Conservation (phyloP, 1,140 invertebrate species). For the Callitettix versicolor region DNA sequence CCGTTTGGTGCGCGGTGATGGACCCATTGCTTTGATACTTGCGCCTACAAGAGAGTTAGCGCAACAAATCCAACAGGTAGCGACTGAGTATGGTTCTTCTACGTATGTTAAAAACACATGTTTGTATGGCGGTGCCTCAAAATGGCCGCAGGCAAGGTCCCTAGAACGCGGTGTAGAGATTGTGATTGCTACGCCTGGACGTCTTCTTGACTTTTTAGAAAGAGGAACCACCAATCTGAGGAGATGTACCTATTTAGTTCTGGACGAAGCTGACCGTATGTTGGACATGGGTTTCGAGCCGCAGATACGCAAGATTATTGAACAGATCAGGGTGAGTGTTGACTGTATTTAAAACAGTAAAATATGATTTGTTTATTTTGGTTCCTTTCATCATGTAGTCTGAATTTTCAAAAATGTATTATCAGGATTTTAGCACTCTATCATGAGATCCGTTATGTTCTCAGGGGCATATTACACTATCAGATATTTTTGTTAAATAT, state of each 20-base stretch:
- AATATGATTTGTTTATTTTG: too few species aligned
- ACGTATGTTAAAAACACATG: conserved; percentile 73
- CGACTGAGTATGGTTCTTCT: conserved; percentile 63
- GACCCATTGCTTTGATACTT: conserved; percentile 64
- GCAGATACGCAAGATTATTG: conserved; percentile 95
- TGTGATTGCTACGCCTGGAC: conserved; percentile 82
- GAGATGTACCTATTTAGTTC: conserved; percentile 83
- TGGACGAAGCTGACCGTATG: conserved; percentile 90
- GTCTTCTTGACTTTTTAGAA: conserved; percentile 84
- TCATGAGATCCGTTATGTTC: too few species aligned
- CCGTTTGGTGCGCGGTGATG: conserved; percentile 52
- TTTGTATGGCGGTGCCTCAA: conserved; percentile 82
- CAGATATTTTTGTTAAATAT: too few species aligned
- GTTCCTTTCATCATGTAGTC: too few species aligned
- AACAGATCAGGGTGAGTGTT: conserved; percentile 71
- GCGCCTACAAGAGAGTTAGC: conserved; percentile 77
- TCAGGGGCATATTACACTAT: too few species aligned
- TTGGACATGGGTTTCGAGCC: conserved; percentile 98
- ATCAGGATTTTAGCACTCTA: too few species aligned
- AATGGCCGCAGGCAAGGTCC: conserved; percentile 42
- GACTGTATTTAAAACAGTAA: too few species aligned
- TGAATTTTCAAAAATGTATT: too few species aligned
- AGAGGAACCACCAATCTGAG: conserved; percentile 74
- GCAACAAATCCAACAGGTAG: conserved; percentile 77
- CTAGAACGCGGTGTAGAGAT: conserved; percentile 78